These are phyloP conservation scores for Nerophis ophidion DNA, from an alignment of 2,113 vertebrate genomes.

Conservation along the genomic window DNA sequence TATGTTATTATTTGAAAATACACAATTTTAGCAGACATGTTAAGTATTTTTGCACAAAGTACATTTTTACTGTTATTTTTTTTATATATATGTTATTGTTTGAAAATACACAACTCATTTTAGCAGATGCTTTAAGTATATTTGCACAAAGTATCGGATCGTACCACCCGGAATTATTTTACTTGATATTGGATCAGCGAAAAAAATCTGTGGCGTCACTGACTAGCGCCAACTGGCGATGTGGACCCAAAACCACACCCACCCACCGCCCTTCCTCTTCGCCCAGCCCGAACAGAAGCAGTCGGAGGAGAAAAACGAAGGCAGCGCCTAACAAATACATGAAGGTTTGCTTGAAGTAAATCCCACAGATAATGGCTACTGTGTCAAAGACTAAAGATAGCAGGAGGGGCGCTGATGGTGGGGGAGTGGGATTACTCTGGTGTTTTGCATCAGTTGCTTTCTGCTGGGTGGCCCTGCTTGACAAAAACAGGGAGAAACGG, in stretches of 20 bases:
- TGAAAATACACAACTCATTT: too few species aligned
- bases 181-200: too few species aligned
- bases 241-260: conserved; percentile 12
- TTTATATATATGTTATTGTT: too few species aligned
- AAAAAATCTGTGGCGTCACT: too few species aligned
- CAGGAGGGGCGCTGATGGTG: conserved; percentile 83
- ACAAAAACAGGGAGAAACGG: conserved; percentile 78
- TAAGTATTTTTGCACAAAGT: too few species aligned
- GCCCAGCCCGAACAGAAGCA: conserved; percentile 52
- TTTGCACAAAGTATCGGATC: too few species aligned
- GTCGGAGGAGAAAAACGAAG: conserved; percentile 64
- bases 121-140: too few species aligned
- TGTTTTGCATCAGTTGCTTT: conserved; percentile 99
- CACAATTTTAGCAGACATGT: too few species aligned
- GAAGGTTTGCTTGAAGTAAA: conserved; percentile 92
- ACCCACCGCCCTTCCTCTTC: background rate
- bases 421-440: conserved; percentile 83
- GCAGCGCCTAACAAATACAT: conserved; percentile 91
- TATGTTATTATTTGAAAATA: too few species aligned
- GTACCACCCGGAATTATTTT: too few species aligned
- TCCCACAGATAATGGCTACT: conserved; percentile 98
- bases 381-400: conserved; percentile 96
- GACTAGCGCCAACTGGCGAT: conserved; percentile 25
- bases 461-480: conserved; percentile 98
- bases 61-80: too few species aligned